A percentile compares a stretch with the other conserved stretches of the same genome.
phyloP scores from a whole-genome alignment of 2,797 vertebrate genomes.

The Epinephelus awoara region DNA sequence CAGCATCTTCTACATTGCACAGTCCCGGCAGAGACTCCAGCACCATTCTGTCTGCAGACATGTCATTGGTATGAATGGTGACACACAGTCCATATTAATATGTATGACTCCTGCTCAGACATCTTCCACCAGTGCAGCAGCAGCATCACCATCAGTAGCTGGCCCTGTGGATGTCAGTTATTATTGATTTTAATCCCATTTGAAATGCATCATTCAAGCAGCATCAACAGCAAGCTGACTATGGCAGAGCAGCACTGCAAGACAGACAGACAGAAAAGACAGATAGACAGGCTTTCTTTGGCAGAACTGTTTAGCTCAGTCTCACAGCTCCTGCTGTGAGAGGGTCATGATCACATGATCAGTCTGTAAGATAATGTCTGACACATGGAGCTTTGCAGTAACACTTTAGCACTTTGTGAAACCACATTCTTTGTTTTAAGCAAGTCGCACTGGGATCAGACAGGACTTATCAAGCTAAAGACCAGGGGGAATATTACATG shows the following conservation, averaged over 20 bases:
- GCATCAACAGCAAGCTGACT: neutral
- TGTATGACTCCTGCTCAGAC: conserved; percentile 13
- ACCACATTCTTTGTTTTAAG: neutral
- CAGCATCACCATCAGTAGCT: neutral
- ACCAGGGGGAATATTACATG: neutral
- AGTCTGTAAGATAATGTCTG: neutral
- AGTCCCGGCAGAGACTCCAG: neutral
- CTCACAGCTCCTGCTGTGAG: conserved; percentile 11
- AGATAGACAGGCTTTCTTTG: neutral
- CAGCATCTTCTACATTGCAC: neutral
- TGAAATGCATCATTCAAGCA: conserved; percentile 27
- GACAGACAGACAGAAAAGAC: neutral
- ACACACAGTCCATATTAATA: conserved; percentile 1
- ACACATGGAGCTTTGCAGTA: neutral
- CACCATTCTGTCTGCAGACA: neutral
- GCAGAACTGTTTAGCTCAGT: neutral
- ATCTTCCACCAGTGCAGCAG: conserved; percentile 5
- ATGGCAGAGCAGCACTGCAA: neutral
- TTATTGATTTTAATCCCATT: conserved; percentile 40
- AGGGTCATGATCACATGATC: neutral
- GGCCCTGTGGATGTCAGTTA: neutral
- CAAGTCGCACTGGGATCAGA: neutral
- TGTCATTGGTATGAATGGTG: neutral
- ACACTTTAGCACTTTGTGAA: neutral
- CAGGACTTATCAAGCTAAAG: neutral